A percentile compares a stretch with the other conserved stretches of the same genome.
Conservation (phyloP, 2,888 invertebrate species). For the Eledona agricola region DNA sequence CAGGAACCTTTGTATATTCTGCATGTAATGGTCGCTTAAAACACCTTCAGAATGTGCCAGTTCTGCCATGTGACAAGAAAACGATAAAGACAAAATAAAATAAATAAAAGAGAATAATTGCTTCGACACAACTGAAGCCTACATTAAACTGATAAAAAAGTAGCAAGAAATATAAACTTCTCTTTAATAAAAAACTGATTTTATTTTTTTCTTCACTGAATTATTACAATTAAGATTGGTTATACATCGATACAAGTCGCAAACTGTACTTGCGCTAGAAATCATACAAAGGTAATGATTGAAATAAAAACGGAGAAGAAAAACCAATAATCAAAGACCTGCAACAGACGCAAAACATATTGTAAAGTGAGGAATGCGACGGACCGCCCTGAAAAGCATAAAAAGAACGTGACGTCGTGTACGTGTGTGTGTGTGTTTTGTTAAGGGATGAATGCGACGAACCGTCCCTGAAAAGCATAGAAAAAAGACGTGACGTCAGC, state of each 20-base stretch:
- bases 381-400: constrained; percentile 35
- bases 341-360: constrained; percentile 22
- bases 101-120: too few species aligned
- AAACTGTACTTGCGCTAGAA: constrained; percentile 21
- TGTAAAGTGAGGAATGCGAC: constrained; percentile 22
- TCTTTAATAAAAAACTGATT: constrained; percentile 36
- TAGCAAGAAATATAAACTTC: constrained; percentile 46
- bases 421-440: constrained; percentile 18
- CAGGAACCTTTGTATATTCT: too few species aligned
- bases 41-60: too few species aligned
- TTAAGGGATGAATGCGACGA: constrained; percentile 26
- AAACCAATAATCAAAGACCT: constrained; percentile 23
- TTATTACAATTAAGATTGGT: constrained; percentile 25
- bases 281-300: constrained; percentile 28
- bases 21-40: too few species aligned
- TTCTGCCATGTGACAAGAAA: too few species aligned
- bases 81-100: too few species aligned
- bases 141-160: constrained; percentile 41
- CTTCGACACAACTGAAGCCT: too few species aligned
- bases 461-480: constrained; percentile 35
- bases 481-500: constrained; percentile 10
- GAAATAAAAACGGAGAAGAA: constrained; percentile 26
- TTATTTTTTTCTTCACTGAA: constrained; percentile 33
- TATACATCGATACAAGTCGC: constrained; percentile 26
- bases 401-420: constrained; percentile 9